These are phyloP conservation scores for Nycticorax nycticorax DNA, from an alignment of 2,113 vertebrate genomes.

Conservation along the genomic window DNA sequence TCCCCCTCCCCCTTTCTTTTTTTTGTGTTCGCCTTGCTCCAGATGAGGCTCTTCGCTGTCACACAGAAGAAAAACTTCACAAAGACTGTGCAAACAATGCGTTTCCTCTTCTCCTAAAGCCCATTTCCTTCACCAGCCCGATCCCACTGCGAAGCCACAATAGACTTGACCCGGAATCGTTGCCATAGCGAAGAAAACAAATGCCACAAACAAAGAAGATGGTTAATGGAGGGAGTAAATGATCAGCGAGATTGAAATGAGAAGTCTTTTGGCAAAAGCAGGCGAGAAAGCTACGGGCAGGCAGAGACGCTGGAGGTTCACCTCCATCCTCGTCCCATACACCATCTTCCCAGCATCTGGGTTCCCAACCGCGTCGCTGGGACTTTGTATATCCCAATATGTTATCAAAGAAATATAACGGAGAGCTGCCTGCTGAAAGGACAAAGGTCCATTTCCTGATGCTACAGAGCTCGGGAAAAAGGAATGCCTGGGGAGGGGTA, in stretches of 20 bases:
- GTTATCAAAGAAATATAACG: fast-evolving
- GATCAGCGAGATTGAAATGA: neutral
- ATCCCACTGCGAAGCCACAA: neutral
- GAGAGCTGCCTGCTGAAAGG: neutral
- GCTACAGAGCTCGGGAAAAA: neutral
- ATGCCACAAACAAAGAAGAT: neutral
- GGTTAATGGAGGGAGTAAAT: neutral
- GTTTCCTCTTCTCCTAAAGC: neutral
- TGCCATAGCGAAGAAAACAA: neutral
- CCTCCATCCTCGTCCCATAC: fast-evolving
- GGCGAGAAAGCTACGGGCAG: neutral
- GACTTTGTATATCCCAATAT: neutral
- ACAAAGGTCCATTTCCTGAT: neutral
- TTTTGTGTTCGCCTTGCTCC: too few species aligned
- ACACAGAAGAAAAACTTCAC: neutral
- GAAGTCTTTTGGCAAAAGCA: neutral
- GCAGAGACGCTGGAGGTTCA: fast-evolving
- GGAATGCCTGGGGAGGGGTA: neutral
- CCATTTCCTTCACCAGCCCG: neutral
- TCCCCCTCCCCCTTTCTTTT: neutral
- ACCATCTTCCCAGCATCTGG: neutral
- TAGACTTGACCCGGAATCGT: neutral
- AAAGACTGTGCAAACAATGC: neutral
- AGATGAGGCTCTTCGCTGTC: neutral
- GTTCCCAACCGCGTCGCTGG: neutral